Evolutionary conservation across 1,140 invertebrate species (phyloP).

Genomic region (Hydropsyche tenuis): DNA sequence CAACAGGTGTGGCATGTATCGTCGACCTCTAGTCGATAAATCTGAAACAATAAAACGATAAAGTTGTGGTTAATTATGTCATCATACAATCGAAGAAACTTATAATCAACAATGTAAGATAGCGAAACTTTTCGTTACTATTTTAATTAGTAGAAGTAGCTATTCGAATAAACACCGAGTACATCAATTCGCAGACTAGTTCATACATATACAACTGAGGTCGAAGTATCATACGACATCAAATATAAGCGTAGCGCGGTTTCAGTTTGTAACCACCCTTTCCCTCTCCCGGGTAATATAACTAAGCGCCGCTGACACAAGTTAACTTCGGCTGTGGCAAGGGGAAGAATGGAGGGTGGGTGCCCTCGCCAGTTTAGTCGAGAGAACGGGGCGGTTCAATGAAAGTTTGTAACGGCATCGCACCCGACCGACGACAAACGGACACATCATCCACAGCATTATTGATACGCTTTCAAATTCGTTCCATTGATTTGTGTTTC

Average conservation of each 20-base stretch:
- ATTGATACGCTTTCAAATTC: no score
- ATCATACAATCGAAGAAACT: no score
- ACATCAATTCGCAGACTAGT: no score
- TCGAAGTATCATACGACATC: not conserved
- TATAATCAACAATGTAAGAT: no score
- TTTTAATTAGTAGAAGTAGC: no score
- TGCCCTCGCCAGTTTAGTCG: not conserved
- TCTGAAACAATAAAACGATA: conserved; percentile 16
- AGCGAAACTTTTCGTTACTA: no score
- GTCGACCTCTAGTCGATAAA: not conserved
- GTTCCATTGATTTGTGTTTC: no score
- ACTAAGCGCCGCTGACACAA: not conserved
- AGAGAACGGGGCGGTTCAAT: conserved; percentile 8
- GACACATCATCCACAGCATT: conserved; percentile 15
- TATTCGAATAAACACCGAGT: no score
- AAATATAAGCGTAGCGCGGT: not conserved
- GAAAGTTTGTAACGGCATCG: conserved; percentile 20
- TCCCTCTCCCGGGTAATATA: conserved; percentile 4
- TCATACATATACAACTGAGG: no score
- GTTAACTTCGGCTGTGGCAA: not conserved
- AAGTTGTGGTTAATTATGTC: no score
- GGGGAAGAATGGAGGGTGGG: not conserved
- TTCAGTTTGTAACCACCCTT: not conserved
- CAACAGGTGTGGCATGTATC: not conserved
- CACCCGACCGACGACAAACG: conserved; percentile 4